A percentile compares a stretch with the other conserved stretches of the same genome.
Evolutionary conservation across 2,888 invertebrate species (phyloP).

Genomic region (Xanthorhoe spadicearia): DNA sequence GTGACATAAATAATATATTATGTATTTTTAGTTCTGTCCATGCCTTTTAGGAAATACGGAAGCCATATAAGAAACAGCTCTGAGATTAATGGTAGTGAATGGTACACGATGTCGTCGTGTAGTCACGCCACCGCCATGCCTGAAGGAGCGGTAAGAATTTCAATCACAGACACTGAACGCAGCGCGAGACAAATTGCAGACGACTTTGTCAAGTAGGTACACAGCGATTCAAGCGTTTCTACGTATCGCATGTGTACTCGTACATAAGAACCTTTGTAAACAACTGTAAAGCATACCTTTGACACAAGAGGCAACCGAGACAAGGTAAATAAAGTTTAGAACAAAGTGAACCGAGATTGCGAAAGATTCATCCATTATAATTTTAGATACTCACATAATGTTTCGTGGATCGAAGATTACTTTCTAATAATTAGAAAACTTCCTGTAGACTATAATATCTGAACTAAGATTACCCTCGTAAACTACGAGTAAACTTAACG

Average conservation of each 20-base stretch:
- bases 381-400: background rate
- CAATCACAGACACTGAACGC: constrained; percentile 60
- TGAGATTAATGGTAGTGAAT: constrained; percentile 38
- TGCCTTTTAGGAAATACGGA: constrained; percentile 29
- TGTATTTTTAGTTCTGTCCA: constrained; percentile 36
- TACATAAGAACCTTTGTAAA: constrained; percentile 32
- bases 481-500: constrained; percentile 37
- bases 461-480: constrained; percentile 33
- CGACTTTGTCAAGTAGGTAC: constrained; percentile 56
- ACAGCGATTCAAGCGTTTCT: constrained; percentile 43
- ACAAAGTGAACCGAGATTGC: constrained; percentile 5
- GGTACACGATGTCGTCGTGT: constrained; percentile 41
- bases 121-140: constrained; percentile 54
- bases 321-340: constrained; percentile 24
- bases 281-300: constrained; percentile 27
- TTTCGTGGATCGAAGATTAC: constrained; percentile 1
- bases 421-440: constrained; percentile 32
- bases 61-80: constrained; percentile 21
- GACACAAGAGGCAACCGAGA: constrained; percentile 20
- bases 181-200: constrained; percentile 66
- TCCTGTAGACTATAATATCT: constrained; percentile 39
- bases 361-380: background rate
- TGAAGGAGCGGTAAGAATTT: constrained; percentile 64
- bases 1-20: constrained; percentile 32
- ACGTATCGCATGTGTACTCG: constrained; percentile 33